Evolutionary conservation across 2,888 invertebrate species (phyloP).

Genomic region (Microplitis deprimator): DNA sequence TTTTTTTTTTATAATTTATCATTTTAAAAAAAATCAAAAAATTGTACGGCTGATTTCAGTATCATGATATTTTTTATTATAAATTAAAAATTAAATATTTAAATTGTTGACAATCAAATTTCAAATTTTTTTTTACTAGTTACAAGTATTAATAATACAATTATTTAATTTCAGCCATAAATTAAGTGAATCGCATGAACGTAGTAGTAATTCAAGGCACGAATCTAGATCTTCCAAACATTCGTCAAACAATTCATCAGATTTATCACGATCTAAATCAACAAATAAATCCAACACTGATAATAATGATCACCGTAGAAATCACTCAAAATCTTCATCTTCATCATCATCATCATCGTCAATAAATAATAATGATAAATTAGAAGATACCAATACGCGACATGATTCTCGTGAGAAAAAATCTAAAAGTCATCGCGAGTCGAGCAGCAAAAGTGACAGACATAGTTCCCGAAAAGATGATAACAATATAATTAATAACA

Average conservation of each 20-base stretch:
- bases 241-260: not conserved
- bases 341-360: constrained; percentile 21
- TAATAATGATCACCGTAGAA: constrained; percentile 39
- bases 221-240: not conserved
- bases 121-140: too few species aligned
- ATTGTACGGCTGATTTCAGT: too few species aligned
- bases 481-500: constrained; percentile 46
- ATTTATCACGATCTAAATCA: not conserved
- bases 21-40: too few species aligned
- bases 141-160: too few species aligned
- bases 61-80: too few species aligned
- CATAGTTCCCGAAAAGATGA: constrained; percentile 48
- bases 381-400: constrained; percentile 31
- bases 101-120: too few species aligned
- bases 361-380: constrained; percentile 12
- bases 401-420: constrained; percentile 49
- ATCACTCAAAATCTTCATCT: constrained; percentile 30
- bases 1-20: too few species aligned
- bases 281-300: constrained; percentile 19
- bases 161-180: not conserved
- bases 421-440: constrained; percentile 44
- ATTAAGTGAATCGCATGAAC: not conserved
- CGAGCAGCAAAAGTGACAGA: constrained; percentile 41
- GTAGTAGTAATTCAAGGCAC: constrained; percentile 29
- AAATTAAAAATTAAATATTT: too few species aligned